Conservation (phyloP, 1,140 invertebrate genomes). For the Drosophila parabipectinata region DNA sequence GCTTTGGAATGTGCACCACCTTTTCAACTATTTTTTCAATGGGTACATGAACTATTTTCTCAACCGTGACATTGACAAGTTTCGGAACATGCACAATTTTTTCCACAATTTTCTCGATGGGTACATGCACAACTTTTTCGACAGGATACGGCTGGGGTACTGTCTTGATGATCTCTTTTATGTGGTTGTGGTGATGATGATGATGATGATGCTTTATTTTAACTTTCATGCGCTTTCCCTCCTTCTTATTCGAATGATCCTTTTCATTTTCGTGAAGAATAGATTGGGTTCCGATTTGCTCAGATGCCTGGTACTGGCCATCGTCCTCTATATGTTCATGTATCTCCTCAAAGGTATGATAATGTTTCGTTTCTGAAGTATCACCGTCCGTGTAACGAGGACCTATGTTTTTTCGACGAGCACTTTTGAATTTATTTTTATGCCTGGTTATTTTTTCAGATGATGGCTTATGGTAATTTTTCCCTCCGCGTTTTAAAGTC, state of each 20-base stretch:
- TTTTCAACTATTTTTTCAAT: constrained; percentile 85
- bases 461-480: constrained; percentile 8
- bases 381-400: constrained; percentile 2
- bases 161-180: constrained; percentile 86
- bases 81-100: constrained; percentile 68
- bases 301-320: constrained; percentile 43
- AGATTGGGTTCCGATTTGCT: constrained; percentile 38
- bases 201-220: constrained; percentile 87
- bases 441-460: constrained; percentile 15
- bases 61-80: constrained; percentile 68
- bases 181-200: constrained; percentile 87
- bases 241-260: constrained; percentile 15
- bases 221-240: constrained; percentile 63
- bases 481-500: not conserved
- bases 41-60: constrained; percentile 87
- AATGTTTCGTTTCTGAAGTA: constrained; percentile 36
- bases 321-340: constrained; percentile 61
- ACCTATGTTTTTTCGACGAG: constrained; percentile 12
- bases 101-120: constrained; percentile 82
- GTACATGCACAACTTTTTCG: constrained; percentile 84
- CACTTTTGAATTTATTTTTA: constrained; percentile 10
- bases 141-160: constrained; percentile 84
- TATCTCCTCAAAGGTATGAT: constrained; percentile 55
- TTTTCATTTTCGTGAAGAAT: constrained; percentile 7
- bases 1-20: constrained; percentile 75